Evolutionary conservation across 2,113 vertebrate species (phyloP).

Genomic region (Rhegmatorhina hoffmannsi): DNA sequence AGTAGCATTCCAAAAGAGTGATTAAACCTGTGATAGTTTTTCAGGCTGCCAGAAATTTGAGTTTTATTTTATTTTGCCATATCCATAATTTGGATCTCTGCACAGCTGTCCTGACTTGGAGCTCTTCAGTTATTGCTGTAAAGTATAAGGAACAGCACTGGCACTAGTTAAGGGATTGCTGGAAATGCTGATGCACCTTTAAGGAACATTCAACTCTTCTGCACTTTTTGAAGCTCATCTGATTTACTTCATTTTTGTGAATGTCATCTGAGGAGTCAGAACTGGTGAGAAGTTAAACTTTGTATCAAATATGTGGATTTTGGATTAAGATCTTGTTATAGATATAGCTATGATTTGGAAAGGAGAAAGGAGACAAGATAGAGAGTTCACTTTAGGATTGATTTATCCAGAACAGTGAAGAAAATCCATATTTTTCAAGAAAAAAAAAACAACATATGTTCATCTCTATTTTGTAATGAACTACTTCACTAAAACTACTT

Average conservation of each 20-base stretch:
- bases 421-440: conserved; percentile 34
- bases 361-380: neutral
- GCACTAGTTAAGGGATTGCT: neutral
- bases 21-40: neutral
- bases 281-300: neutral
- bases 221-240: neutral
- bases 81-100: neutral
- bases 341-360: neutral
- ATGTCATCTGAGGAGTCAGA: neutral
- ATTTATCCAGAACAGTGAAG: conserved; percentile 18
- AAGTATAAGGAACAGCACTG: neutral
- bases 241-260: neutral
- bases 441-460: conserved; percentile 63
- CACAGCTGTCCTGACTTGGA: neutral
- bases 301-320: neutral
- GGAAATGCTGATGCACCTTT: neutral
- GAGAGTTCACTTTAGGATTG: neutral
- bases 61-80: neutral
- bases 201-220: neutral
- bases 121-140: neutral
- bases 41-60: neutral
- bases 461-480: conserved; percentile 64
- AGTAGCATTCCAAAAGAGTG: neutral
- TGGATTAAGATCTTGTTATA: neutral
- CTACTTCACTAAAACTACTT: conserved; percentile 58